These are phyloP conservation scores for Microplitis deprimator DNA, from an alignment of 2,888 invertebrate species.

Conservation along the genomic window DNA sequence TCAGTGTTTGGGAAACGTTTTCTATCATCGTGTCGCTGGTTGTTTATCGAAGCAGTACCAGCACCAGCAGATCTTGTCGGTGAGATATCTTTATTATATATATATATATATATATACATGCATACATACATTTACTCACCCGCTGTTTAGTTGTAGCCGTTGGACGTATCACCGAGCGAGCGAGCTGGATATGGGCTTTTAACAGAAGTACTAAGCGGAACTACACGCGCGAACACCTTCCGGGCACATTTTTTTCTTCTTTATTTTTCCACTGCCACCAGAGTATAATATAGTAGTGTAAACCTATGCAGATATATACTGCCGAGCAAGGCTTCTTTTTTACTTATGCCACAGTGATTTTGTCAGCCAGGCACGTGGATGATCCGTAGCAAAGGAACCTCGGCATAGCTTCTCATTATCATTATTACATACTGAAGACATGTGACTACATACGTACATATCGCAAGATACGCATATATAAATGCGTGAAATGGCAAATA, in stretches of 20 bases:
- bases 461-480: slow-evolving; percentile 32
- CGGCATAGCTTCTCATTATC: slow-evolving; percentile 58
- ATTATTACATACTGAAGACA: slow-evolving; percentile 59
- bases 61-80: slow-evolving; percentile 23
- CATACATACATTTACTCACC: slow-evolving; percentile 3
- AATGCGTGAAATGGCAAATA: slow-evolving; percentile 47
- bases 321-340: background rate
- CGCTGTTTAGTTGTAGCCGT: background rate
- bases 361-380: slow-evolving; percentile 31
- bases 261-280: background rate
- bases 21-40: slow-evolving; percentile 28
- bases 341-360: slow-evolving; percentile 13
- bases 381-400: slow-evolving; percentile 27
- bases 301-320: background rate
- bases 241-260: slow-evolving; percentile 23
- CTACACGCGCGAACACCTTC: slow-evolving; percentile 66
- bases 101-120: slow-evolving; percentile 3
- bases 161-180: background rate
- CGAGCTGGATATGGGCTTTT: slow-evolving; percentile 17
- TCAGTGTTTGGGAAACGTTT: slow-evolving; percentile 20
- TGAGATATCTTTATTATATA: slow-evolving; percentile 21
- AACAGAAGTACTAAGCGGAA: slow-evolving; percentile 64
- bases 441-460: slow-evolving; percentile 23
- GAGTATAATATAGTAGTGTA: background rate
- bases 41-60: slow-evolving; percentile 28